Evolutionary conservation across 2,888 invertebrate genomes (phyloP).

Genomic region (Zele albiditarsus): DNA sequence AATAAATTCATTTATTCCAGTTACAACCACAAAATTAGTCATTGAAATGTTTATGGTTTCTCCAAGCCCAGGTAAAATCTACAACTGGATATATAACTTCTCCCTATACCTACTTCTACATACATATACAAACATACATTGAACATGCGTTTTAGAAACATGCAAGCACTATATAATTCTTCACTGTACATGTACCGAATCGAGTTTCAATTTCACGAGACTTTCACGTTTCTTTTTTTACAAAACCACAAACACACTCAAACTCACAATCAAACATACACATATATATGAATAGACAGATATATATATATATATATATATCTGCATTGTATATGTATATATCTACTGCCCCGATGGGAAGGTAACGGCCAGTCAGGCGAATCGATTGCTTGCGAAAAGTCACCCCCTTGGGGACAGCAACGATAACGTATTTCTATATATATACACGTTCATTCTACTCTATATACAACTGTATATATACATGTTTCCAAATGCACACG

Average conservation of each 20-base stretch:
- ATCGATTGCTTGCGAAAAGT: slow-evolving; percentile 40
- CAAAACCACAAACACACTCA: no score
- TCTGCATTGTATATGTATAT: not conserved
- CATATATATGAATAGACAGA: no score
- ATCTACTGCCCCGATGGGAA: not conserved
- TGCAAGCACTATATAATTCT: not conserved
- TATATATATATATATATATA: not conserved
- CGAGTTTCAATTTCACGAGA: no score
- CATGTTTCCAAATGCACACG: not conserved
- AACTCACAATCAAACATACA: no score
- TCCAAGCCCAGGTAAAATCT: no score
- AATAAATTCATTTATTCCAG: no score
- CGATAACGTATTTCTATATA: slow-evolving; percentile 36
- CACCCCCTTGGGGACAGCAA: slow-evolving; percentile 36
- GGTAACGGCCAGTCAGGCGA: slow-evolving; percentile 2
- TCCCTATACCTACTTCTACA: no score
- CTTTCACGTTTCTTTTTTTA: no score
- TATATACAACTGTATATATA: not conserved
- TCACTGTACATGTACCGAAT: not conserved
- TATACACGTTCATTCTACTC: not conserved
- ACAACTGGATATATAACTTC: no score
- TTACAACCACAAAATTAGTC: no score
- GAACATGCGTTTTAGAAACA: not conserved
- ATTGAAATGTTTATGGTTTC: no score
- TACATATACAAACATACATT: not conserved